Base-by-base conservation (phyloP, 2,113 vertebrate species). In the Rhizomys pruinosus region DNA sequence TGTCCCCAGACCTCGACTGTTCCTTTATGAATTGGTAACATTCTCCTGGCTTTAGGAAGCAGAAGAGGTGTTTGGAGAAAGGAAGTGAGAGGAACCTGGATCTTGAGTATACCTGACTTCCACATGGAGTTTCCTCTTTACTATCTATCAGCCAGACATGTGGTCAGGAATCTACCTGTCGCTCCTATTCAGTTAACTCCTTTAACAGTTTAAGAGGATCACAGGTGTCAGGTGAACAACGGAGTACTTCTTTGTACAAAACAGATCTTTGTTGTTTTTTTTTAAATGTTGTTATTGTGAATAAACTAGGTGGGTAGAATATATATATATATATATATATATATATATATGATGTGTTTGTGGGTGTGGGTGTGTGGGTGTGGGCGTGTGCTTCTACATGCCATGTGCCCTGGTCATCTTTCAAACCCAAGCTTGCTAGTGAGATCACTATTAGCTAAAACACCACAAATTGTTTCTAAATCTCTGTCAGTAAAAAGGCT, bases 11-110 rank as follows among this genome's bases (percentile, higher is more conserved):
- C n/a, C 8, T 9, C 34, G 23, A 39, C 69, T 90, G 93, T 89
- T 82, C n/a, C 44, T 96, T 63, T 68, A n/a, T 86, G 23, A 94
- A 47, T 86, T 82, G 39, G 17, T 44, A 74, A 85, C 71, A 89
- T 61, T 69, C 11, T 55, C 47, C 80, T 88, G 34, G 55, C 20
- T 9, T 12, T 25, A 72, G 39, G 34, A 93, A 27, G 34, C 34
- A 73, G 23, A 0, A 11, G 6, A 79, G 55, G 23, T 59, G 37
- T 22, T 59, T 55, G 37, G 10, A 59, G 12, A 8, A 69, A 63
- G 10, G n/a, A 23, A 71, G 16, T n/a, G n/a, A 3, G 3, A 76
- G 22, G 8, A 71, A 39, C 64, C 71, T 94, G 15, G 52, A 69
- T 74, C 29, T 7, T 1, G 52, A 55, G 52, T 34, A 34, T 20